These are phyloP conservation scores for Apotomis capreana DNA, from an alignment of 2,888 invertebrate genomes.

Conservation along the genomic window DNA sequence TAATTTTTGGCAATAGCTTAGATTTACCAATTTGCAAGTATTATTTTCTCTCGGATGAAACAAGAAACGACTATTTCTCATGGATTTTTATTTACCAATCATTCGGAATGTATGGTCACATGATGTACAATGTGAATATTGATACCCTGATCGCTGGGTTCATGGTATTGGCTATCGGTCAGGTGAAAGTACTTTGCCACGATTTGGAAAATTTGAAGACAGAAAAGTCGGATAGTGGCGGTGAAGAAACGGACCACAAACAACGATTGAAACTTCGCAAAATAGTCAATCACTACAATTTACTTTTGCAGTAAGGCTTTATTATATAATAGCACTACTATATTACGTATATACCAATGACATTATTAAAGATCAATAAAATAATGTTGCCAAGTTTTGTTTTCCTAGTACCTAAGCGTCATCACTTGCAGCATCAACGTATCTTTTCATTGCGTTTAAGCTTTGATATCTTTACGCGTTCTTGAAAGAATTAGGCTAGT, in stretches of 20 bases:
- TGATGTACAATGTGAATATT: conserved; percentile 66
- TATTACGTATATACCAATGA: too few relatives aligned
- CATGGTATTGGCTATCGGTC: conserved; percentile 58
- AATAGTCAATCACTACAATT: conserved; percentile 60
- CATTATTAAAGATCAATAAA: too few relatives aligned
- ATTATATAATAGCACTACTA: too few relatives aligned
- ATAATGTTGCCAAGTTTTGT: too few relatives aligned
- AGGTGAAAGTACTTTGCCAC: conserved; percentile 60
- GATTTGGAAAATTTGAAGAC: conserved; percentile 57
- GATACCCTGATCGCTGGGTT: conserved; percentile 68
- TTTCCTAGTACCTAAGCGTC: too few relatives aligned
- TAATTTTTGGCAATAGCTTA: conserved; percentile 53
- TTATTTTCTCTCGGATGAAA: conserved; percentile 64
- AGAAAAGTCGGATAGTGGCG: conserved; percentile 43
- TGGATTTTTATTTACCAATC: conserved; percentile 65
- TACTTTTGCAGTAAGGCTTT: conserved; percentile 55
- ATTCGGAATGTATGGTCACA: conserved; percentile 65
- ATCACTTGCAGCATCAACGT: too few relatives aligned
- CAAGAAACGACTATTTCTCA: conserved; percentile 56
- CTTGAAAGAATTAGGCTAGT: too few relatives aligned
- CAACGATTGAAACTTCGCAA: conserved; percentile 49
- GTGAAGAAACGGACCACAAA: conserved; percentile 42
- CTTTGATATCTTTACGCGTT: too few relatives aligned
- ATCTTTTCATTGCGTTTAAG: too few relatives aligned
- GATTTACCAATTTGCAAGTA: conserved; percentile 69